Evolutionary conservation across 2,797 vertebrate species (phyloP).

Genomic region (Phoebastria nigripes): DNA sequence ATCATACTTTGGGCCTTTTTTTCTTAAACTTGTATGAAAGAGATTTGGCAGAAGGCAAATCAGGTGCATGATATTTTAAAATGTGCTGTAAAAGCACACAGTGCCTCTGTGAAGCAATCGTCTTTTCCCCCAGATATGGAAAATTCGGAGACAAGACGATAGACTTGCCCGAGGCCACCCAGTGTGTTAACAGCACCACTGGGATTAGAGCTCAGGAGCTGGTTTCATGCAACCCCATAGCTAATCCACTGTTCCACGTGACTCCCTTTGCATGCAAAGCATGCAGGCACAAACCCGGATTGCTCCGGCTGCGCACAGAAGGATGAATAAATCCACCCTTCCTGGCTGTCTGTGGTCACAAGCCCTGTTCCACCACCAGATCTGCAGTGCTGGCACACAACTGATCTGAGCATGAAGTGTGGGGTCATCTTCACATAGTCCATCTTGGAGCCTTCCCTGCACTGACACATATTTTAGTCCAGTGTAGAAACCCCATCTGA

Average conservation of each 20-base stretch:
- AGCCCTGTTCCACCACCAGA: neutral
- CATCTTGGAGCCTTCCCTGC: neutral
- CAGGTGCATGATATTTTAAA: neutral
- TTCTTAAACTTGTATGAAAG: neutral
- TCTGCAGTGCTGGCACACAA: neutral
- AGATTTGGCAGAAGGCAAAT: neutral
- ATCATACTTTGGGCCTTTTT: neutral
- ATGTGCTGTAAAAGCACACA: neutral
- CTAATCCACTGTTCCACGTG: neutral
- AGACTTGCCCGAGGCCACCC: neutral
- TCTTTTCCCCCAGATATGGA: neutral
- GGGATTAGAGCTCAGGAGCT: neutral
- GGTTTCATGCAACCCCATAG: neutral
- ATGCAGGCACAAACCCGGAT: neutral
- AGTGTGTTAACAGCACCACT: neutral
- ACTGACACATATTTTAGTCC: neutral
- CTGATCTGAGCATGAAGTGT: neutral
- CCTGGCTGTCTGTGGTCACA: fast-evolving
- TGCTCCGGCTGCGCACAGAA: neutral
- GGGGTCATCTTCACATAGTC: neutral
- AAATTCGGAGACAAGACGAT: neutral
- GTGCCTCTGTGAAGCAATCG: neutral
- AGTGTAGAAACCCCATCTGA: neutral
- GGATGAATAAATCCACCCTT: neutral
- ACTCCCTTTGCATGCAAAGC: neutral